These are phyloP conservation scores for Ptycholaimellus sp. DNA, from an alignment of 2,888 invertebrate species.

Conservation along the genomic window DNA sequence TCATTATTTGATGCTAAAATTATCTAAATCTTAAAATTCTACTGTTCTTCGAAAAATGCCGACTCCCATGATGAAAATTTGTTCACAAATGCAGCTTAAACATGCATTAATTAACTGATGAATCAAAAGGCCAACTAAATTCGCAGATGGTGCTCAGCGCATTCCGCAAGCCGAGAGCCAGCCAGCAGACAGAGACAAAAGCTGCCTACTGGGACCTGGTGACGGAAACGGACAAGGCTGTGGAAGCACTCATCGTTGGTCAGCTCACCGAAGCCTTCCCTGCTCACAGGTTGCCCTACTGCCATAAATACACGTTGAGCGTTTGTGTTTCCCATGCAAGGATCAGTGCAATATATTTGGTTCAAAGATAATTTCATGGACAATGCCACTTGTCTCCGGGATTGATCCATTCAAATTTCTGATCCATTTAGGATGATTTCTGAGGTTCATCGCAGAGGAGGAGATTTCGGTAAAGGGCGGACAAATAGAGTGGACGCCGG, in stretches of 20 bases:
- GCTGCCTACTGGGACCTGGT: conserved; percentile 58
- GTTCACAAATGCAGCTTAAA: not conserved
- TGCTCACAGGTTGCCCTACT: conserved; percentile 23
- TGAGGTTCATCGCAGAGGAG: conserved; percentile 76
- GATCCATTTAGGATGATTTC: conserved; percentile 29
- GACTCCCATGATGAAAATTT: not conserved
- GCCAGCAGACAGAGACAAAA: conserved; percentile 40
- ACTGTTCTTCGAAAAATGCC: not conserved
- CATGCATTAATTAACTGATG: not conserved
- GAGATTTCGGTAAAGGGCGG: conserved; percentile 31
- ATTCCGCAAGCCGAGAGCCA: conserved; percentile 17
- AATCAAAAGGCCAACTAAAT: no score
- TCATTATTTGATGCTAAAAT: no score
- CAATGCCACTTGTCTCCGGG: not conserved
- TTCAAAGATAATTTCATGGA: not conserved
- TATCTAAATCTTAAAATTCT: no score
- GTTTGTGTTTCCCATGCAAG: not conserved
- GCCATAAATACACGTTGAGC: conserved; percentile 4
- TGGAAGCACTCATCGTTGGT: conserved; percentile 60
- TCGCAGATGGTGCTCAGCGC: conserved; percentile 7
- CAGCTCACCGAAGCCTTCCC: conserved; percentile 27
- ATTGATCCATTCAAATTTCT: not conserved
- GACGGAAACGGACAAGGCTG: conserved; percentile 53
- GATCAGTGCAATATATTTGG: not conserved
- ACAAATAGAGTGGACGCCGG: conserved; percentile 48